phyloP scores from a whole-genome alignment of 2,113 vertebrate species.

The Lampris incognitus region DNA sequence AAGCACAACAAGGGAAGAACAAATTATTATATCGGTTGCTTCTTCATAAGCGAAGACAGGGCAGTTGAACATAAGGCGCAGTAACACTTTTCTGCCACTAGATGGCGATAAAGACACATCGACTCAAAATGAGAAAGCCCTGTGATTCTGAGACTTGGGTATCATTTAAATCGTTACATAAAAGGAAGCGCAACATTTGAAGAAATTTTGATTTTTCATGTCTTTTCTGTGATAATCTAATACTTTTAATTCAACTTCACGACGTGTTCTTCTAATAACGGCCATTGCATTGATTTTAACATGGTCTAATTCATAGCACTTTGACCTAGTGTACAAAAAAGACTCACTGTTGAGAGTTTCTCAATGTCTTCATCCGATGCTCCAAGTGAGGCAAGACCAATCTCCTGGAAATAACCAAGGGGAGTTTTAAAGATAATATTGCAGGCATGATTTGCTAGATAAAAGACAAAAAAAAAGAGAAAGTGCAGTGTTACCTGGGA shows the following conservation, averaged over 20 bases:
- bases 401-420: conserved; percentile 78
- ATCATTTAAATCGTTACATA: no score
- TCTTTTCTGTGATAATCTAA: no score
- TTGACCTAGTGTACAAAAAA: not conserved
- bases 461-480: conserved; percentile 1
- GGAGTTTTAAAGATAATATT: not conserved
- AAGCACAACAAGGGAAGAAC: no score
- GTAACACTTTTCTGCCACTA: not conserved
- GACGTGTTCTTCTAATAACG: no score
- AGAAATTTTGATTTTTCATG: no score
- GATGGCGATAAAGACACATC: not conserved
- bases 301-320: no score
- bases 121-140: not conserved
- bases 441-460: not conserved
- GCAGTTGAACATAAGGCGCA: no score
- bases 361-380: conserved; percentile 88
- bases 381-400: conserved; percentile 88
- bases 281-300: not conserved
- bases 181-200: no score
- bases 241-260: no score
- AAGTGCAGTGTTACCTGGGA: conserved; percentile 80
- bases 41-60: no score
- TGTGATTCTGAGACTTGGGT: no score
- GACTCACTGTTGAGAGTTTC: conserved; percentile 86
- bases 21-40: no score